A percentile compares a stretch with the other conserved stretches of the same genome.
Evolutionary conservation across 2,797 vertebrate species (phyloP).

Genomic region (Phylloscopus collybita): DNA sequence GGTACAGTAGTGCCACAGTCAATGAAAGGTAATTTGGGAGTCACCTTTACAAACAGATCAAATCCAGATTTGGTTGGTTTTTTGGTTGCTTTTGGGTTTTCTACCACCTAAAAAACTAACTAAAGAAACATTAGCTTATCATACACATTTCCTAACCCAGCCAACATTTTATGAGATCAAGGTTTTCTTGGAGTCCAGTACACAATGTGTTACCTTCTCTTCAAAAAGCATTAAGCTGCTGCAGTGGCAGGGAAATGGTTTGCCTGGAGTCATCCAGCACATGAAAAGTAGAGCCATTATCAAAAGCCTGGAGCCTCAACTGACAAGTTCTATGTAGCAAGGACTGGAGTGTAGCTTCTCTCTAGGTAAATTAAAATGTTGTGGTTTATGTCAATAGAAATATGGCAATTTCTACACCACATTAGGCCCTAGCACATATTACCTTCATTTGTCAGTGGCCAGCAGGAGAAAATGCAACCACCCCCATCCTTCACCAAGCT

Average conservation of each 20-base stretch:
- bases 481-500: neutral
- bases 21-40: neutral
- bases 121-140: neutral
- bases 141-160: neutral
- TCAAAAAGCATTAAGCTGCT: slow-evolving; percentile 14
- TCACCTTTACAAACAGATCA: neutral
- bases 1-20: neutral
- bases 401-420: neutral
- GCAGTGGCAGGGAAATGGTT: neutral
- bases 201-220: neutral
- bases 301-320: neutral
- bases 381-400: slow-evolving; percentile 7
- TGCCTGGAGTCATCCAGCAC: neutral
- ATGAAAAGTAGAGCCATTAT: slow-evolving; percentile 18
- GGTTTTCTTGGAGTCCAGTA: neutral
- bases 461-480: neutral
- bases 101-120: neutral
- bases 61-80: neutral
- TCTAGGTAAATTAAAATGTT: slow-evolving; percentile 10
- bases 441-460: neutral
- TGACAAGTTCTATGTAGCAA: neutral
- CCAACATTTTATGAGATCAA: neutral
- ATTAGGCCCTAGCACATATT: neutral
- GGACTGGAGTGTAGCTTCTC: neutral
- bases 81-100: neutral